Conservation (phyloP, 1,140 invertebrate genomes). For the Lepidurus apus region DNA sequence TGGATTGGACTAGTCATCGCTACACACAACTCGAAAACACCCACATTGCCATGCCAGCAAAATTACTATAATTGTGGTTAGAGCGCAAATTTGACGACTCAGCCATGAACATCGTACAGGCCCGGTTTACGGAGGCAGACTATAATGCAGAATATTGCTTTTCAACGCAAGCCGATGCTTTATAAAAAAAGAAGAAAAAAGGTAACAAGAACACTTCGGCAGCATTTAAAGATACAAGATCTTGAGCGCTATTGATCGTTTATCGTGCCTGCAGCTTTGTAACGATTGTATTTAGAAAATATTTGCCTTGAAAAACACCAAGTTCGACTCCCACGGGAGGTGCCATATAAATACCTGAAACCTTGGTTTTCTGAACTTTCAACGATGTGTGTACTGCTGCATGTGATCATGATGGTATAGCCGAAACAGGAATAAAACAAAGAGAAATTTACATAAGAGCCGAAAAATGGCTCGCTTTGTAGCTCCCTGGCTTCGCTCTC, state of each 20-base stretch:
- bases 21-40: neutral
- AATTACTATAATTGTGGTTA: too few species aligned
- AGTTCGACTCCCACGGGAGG: neutral
- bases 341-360: neutral
- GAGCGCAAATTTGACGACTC: too few species aligned
- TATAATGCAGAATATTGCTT: too few species aligned
- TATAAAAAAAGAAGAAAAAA: neutral
- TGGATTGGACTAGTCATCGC: neutral
- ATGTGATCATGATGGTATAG: neutral
- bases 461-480: neutral
- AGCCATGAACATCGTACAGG: too few species aligned
- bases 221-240: neutral
- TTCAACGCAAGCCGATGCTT: neutral
- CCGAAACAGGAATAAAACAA: conserved; percentile 16
- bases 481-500: neutral
- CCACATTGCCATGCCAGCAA: neutral
- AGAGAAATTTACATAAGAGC: neutral
- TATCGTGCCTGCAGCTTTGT: neutral
- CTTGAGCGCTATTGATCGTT: neutral
- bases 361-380: neutral
- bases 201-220: neutral
- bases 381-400: conserved; percentile 1
- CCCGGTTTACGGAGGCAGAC: too few species aligned
- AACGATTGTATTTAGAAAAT: neutral
- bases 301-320: neutral